phyloP scores from a whole-genome alignment of 1,140 invertebrate species.

The Drosophila bocki region DNA sequence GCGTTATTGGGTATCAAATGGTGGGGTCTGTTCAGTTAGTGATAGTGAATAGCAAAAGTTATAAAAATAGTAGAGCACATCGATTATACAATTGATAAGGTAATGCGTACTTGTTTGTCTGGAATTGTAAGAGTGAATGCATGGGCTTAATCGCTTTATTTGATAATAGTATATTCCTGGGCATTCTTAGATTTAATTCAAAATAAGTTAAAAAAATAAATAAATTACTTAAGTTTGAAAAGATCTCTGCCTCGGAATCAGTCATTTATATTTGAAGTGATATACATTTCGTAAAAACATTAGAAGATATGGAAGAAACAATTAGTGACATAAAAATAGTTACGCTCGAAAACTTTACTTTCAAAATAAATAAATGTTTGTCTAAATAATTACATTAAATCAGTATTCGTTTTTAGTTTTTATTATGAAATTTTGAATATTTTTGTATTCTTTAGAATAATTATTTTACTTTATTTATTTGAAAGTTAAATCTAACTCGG shows the following conservation, averaged over 20 bases:
- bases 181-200: background rate
- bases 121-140: background rate
- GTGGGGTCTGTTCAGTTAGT: constrained; percentile 7
- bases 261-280: background rate
- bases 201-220: background rate
- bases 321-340: background rate
- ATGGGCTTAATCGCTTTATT: too few species aligned
- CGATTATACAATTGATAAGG: constrained; percentile 20
- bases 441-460: too few species aligned
- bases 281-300: background rate
- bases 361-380: background rate
- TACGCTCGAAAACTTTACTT: background rate
- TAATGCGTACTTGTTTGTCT: background rate
- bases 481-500: background rate
- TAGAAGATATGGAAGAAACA: background rate
- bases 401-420: background rate
- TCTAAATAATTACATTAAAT: background rate
- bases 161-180: background rate
- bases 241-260: too few species aligned
- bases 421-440: background rate
- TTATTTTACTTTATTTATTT: background rate
- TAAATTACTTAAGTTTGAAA: background rate
- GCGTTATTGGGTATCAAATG: background rate
- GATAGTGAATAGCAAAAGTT: constrained; percentile 13
- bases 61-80: constrained; percentile 17